A percentile compares a stretch with the other conserved stretches of the same genome.
phyloP scores from a whole-genome alignment of 1,140 invertebrate genomes.

The Ceratina australensis region DNA sequence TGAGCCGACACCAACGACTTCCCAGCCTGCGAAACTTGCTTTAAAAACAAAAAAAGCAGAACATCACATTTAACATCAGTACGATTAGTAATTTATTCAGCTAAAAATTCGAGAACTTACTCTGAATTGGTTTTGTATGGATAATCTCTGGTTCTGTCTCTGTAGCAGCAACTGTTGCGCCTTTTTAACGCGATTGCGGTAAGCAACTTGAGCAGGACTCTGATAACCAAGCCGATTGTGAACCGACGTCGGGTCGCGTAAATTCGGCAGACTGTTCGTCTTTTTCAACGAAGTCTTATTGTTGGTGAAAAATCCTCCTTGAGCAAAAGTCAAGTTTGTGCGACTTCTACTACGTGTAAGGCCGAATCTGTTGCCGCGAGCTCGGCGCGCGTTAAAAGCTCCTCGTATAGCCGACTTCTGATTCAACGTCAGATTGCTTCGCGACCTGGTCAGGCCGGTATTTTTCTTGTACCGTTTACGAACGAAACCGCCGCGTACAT shows the following conservation, averaged over 20 bases:
- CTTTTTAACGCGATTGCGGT: slow-evolving; percentile 75
- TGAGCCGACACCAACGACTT: slow-evolving; percentile 65
- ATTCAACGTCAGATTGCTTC: slow-evolving; percentile 66
- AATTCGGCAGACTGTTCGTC: slow-evolving; percentile 72
- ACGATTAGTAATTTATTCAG: background rate
- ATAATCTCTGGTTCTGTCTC: slow-evolving; percentile 70
- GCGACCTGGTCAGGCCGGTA: slow-evolving; percentile 57
- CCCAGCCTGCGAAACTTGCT: slow-evolving; percentile 61
- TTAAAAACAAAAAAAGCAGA: slow-evolving; percentile 21
- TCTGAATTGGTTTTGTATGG: slow-evolving; percentile 69
- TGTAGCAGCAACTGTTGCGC: slow-evolving; percentile 74
- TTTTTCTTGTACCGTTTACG: slow-evolving; percentile 71
- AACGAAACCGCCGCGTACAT: slow-evolving; percentile 63
- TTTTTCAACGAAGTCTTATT: slow-evolving; percentile 67
- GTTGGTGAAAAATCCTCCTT: slow-evolving; percentile 64
- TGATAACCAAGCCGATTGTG: slow-evolving; percentile 77
- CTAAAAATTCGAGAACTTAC: slow-evolving; percentile 55
- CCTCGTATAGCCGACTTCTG: slow-evolving; percentile 57
- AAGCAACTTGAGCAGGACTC: slow-evolving; percentile 75
- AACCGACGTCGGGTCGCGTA: slow-evolving; percentile 75
- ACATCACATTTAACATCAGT: background rate
- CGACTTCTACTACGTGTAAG: slow-evolving; percentile 70
- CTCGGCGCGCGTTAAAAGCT: slow-evolving; percentile 59
- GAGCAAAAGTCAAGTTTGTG: slow-evolving; percentile 64
- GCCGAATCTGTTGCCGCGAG: slow-evolving; percentile 60